Percentiles rank a stretch among this genome's conserved stretches.
Conservation (phyloP, 1,140 invertebrate genomes). For the Telenomus remus region DNA sequence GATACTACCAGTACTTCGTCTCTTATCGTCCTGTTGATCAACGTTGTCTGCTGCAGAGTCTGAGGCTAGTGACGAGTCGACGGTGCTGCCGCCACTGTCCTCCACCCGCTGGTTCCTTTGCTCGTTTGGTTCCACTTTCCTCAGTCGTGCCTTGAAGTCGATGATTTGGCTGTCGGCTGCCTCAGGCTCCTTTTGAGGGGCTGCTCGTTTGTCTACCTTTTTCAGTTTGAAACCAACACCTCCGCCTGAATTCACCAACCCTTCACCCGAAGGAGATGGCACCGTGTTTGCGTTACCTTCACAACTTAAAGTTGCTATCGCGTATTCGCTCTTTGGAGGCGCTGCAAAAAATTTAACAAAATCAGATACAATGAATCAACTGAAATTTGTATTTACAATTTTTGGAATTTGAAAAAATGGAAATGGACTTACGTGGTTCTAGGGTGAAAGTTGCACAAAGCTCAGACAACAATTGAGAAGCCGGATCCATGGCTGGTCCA, state of each 20-base stretch:
- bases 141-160: constrained; percentile 88
- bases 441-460: constrained; percentile 74
- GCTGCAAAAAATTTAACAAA: constrained; percentile 10
- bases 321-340: constrained; percentile 66
- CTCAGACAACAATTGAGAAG: constrained; percentile 86
- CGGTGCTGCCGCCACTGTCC: constrained; percentile 66
- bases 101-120: constrained; percentile 65
- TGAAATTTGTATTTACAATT: too few species aligned
- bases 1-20: constrained; percentile 94
- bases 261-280: constrained; percentile 60
- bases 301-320: constrained; percentile 54
- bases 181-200: constrained; percentile 74
- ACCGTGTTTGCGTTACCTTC: constrained; percentile 13
- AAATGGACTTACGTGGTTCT: constrained; percentile 62
- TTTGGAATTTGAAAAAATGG: too few species aligned
- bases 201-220: constrained; percentile 79
- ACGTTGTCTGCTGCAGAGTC: constrained; percentile 70
- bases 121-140: constrained; percentile 84
- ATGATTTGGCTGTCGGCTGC: constrained; percentile 80
- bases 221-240: constrained; percentile 79
- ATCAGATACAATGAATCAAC: neutral
- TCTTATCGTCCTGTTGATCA: constrained; percentile 87
- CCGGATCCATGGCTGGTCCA: constrained; percentile 75
- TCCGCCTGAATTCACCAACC: constrained; percentile 46
- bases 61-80: constrained; percentile 65